A percentile compares a stretch with the other conserved stretches of the same genome.
These are phyloP conservation scores for Herpailurus yagouaroundi DNA, from an alignment of 2,113 vertebrate species.

Conservation along the genomic window DNA sequence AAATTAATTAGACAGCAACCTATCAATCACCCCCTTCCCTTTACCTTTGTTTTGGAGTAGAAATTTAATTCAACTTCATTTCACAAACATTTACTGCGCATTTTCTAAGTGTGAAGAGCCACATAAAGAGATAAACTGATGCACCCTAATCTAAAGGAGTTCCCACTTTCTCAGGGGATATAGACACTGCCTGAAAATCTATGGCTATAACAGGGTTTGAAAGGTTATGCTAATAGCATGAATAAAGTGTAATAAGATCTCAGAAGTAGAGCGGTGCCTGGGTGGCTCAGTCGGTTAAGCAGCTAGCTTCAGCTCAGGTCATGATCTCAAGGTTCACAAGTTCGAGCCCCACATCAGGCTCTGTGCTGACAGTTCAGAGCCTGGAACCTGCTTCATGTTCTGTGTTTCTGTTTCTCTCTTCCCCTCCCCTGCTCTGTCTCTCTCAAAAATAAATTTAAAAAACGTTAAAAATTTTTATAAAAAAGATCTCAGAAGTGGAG, in stretches of 20 bases:
- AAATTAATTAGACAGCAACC: not conserved
- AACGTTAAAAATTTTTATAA: too few relatives aligned
- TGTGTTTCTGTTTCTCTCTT: too few relatives aligned
- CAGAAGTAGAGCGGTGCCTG: not conserved
- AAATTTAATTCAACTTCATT: not conserved
- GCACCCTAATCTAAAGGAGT: not conserved
- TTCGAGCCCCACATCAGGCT: too few relatives aligned
- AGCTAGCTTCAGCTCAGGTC: too few relatives aligned
- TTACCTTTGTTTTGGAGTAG: not conserved
- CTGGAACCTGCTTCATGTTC: too few relatives aligned
- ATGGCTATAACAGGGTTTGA: not conserved
- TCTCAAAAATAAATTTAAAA: too few relatives aligned
- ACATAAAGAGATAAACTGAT: not conserved
- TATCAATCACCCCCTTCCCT: not conserved
- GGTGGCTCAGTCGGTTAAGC: too few relatives aligned
- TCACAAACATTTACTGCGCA: not conserved
- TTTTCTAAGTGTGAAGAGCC: not conserved
- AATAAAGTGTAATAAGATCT: slow-evolving; percentile 10
- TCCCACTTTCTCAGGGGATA: not conserved
- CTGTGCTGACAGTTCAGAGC: too few relatives aligned
- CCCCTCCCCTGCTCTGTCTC: too few relatives aligned
- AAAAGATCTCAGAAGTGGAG: not conserved
- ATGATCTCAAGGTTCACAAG: too few relatives aligned
- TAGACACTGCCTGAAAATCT: not conserved
- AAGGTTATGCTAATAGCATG: not conserved